These are phyloP conservation scores for Fratercula arctica DNA, from an alignment of 2,797 vertebrate genomes.

Conservation along the genomic window DNA sequence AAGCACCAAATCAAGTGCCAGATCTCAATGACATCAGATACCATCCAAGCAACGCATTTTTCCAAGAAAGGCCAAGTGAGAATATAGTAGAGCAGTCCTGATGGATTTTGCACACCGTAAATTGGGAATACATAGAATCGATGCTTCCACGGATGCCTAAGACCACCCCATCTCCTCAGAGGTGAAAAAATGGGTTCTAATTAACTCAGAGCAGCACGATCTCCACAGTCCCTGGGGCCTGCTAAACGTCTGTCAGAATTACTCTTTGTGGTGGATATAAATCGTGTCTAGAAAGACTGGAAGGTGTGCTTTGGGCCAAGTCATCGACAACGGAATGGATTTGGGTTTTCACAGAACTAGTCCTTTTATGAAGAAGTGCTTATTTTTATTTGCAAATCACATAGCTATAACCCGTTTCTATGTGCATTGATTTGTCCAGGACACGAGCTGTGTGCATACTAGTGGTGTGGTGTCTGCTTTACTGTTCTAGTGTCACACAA, in stretches of 20 bases:
- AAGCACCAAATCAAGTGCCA: neutral
- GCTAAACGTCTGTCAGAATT: neutral
- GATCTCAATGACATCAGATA: neutral
- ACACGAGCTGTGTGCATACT: neutral
- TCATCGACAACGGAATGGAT: neutral
- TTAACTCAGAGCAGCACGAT: neutral
- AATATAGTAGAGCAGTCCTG: neutral
- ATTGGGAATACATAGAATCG: neutral
- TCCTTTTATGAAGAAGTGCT: neutral
- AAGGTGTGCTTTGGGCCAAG: neutral
- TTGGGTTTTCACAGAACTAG: neutral
- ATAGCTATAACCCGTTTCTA: neutral
- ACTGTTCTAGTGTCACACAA: neutral
- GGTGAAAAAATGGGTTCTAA: neutral
- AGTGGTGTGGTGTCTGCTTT: neutral
- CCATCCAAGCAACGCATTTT: neutral
- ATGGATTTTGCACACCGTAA: neutral
- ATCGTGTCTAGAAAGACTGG: neutral
- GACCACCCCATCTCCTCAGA: neutral
- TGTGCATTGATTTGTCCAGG: neutral
- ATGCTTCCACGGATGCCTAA: neutral
- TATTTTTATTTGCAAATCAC: neutral
- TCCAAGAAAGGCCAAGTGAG: slow-evolving; percentile 50
- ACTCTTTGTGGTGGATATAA: neutral
- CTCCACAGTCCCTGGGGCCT: neutral